A percentile compares a stretch with the other conserved stretches of the same genome.
Conservation (phyloP, 1,140 invertebrate species). For the Maconellicoccus hirsutus region DNA sequence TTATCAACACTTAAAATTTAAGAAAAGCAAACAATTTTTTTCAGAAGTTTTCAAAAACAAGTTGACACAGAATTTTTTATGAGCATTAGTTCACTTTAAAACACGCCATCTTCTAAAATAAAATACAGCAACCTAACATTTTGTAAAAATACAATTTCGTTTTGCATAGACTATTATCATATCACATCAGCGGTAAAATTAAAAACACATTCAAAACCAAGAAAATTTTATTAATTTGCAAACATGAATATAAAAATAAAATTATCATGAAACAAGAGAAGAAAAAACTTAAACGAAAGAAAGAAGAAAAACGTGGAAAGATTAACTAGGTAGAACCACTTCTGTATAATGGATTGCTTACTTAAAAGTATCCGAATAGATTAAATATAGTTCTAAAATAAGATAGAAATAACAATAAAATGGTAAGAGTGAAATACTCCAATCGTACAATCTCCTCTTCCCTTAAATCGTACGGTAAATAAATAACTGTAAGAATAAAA, state of each 20-base stretch:
- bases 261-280: not conserved
- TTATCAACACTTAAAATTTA: no score
- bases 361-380: not conserved
- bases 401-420: not conserved
- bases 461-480: slow-evolving; percentile 2
- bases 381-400: not conserved
- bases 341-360: not conserved
- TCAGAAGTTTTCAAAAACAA: no score
- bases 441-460: not conserved
- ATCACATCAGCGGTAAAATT: no score
- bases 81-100: no score
- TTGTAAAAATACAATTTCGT: no score
- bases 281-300: not conserved
- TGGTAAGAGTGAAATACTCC: not conserved
- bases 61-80: no score
- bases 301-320: not conserved
- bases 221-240: slow-evolving; percentile 3
- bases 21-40: no score
- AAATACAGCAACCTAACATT: not conserved
- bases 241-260: slow-evolving; percentile 3
- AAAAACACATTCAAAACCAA: no score
- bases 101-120: no score
- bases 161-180: no score
- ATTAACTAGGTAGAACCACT: not conserved
- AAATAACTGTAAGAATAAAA: not conserved